Conservation (phyloP, 2,797 vertebrate genomes). For the Epinephelus awoara region DNA sequence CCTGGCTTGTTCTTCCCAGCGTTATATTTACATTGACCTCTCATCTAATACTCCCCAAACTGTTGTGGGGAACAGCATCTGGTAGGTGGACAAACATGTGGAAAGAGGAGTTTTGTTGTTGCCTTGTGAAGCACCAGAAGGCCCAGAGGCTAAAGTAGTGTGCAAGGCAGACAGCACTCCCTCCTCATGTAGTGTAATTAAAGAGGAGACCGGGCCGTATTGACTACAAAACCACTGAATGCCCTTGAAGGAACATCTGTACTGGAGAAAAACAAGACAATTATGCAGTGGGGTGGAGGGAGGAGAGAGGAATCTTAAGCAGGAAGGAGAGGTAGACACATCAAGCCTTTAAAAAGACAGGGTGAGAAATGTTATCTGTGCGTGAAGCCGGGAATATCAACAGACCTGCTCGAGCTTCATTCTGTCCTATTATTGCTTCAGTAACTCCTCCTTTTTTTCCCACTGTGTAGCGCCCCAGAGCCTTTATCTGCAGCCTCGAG, state of each 20-base stretch:
- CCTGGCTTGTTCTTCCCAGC: conserved; percentile 38
- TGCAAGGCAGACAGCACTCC: conserved; percentile 78
- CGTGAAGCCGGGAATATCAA: conserved; percentile 43
- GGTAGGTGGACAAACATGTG: conserved; percentile 64
- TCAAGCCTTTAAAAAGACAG: conserved; percentile 53
- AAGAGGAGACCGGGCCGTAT: conserved; percentile 84
- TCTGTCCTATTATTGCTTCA: conserved; percentile 38
- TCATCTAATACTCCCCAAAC: conserved; percentile 33
- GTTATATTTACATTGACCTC: conserved; percentile 27
- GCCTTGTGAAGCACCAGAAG: conserved; percentile 53
- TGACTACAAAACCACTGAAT: conserved; percentile 86
- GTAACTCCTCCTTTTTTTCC: conserved; percentile 41
- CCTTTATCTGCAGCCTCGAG: conserved; percentile 75
- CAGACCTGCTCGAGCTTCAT: conserved; percentile 32
- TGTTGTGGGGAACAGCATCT: conserved; percentile 46
- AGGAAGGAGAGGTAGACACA: conserved; percentile 60
- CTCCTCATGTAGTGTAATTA: conserved; percentile 85
- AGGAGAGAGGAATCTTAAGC: conserved; percentile 66
- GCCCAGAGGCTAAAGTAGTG: conserved; percentile 72
- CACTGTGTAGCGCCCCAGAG: conserved; percentile 33
- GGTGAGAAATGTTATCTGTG: conserved; percentile 39
- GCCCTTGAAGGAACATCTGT: conserved; percentile 89
- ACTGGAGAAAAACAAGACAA: conserved; percentile 88
- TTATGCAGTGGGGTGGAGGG: conserved; percentile 79
- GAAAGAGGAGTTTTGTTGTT: conserved; percentile 55